Base-by-base conservation (phyloP, 1,140 invertebrate genomes). In the Dryas iulia region DNA sequence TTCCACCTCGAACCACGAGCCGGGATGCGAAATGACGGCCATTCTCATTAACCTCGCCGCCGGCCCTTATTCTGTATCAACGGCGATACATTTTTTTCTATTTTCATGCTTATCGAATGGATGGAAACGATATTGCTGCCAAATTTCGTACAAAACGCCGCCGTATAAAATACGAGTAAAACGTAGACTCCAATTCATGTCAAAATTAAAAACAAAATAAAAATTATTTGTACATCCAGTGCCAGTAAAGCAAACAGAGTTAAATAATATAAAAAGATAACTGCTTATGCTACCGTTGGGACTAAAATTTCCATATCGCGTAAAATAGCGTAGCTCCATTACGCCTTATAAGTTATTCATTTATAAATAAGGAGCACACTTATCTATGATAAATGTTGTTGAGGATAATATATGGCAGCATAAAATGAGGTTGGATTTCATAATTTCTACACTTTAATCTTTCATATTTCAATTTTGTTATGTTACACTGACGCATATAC, bases 1-100 rank as follows among this genome's bases (percentile, higher is more conserved):
- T 74, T 74, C 74, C 70, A 75, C 76, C 78, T 82, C 82, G 72
- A 74, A 63, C 75, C 78, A 75, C 24, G 65, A 25, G 25, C 52
- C 78, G 76, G 72, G 78, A 80, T 79, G 67, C 76, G 76, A 80
- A 85, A 86, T 79, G 73, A 79, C 77, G 77, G 75, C 72, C 77
- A 76, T 86, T 86, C 78, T 84, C 82, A 86, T 88, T 86, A 84
- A 83, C 83, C 82, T 76, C 78, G 69, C 71, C 69, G 59, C 71
- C 18, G 23, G 8, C 25, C 26, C 28, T 63, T 21, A 62, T 26
- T 60, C 35, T 77, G 72, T 79, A 78, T 82, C 79, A 79, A 83
- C 75, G 67, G 71, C 59, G 68, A 74, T 77, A 78, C 64, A 72
- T 53, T 62, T 72, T 78, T 79, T 83, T 78, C 53, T 82, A 71